Evolutionary conservation across 2,113 vertebrate species (phyloP).

Genomic region (Poeciliopsis occidentalis): DNA sequence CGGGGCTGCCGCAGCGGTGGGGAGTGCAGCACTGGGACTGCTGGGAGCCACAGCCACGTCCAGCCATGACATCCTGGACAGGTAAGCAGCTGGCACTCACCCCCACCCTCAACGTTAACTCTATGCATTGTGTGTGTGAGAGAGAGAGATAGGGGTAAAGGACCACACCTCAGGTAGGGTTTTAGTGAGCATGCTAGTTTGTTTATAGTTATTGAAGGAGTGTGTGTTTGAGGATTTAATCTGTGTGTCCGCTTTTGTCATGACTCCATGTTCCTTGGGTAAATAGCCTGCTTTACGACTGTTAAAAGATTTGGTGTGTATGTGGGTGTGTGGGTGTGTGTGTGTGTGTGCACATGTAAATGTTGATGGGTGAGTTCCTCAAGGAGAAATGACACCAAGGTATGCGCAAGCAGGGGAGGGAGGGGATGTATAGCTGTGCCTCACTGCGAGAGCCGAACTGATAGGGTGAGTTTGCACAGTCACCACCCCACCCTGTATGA

Average conservation of each 20-base stretch:
- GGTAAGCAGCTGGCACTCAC: constrained; percentile 65
- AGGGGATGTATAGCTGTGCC: too few species aligned
- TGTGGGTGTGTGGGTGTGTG: too few species aligned
- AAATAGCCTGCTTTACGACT: constrained; percentile 18
- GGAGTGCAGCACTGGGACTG: constrained; percentile 80
- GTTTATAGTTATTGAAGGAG: constrained; percentile 49
- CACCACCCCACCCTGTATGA: constrained; percentile 42
- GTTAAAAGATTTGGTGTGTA: constrained; percentile 23
- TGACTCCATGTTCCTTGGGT: constrained; percentile 13
- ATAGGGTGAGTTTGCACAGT: constrained; percentile 65
- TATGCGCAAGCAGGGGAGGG: constrained; percentile 53
- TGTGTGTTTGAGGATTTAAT: constrained; percentile 4
- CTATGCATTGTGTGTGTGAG: constrained; percentile 4
- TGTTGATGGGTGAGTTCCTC: constrained; percentile 43
- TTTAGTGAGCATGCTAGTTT: constrained; percentile 59
- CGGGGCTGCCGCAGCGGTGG: constrained; percentile 82
- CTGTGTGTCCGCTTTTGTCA: constrained; percentile 15
- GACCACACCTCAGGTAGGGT: constrained; percentile 68
- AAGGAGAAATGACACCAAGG: constrained; percentile 71
- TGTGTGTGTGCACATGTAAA: constrained; percentile 14
- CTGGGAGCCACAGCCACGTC: constrained; percentile 78
- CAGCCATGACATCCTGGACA: constrained; percentile 82
- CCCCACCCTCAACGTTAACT: not conserved
- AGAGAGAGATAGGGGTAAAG: constrained; percentile 8
- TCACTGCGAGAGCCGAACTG: too few species aligned